Evolutionary conservation across 2,888 invertebrate genomes (phyloP).

Genomic region (Chloromyia formosa): DNA sequence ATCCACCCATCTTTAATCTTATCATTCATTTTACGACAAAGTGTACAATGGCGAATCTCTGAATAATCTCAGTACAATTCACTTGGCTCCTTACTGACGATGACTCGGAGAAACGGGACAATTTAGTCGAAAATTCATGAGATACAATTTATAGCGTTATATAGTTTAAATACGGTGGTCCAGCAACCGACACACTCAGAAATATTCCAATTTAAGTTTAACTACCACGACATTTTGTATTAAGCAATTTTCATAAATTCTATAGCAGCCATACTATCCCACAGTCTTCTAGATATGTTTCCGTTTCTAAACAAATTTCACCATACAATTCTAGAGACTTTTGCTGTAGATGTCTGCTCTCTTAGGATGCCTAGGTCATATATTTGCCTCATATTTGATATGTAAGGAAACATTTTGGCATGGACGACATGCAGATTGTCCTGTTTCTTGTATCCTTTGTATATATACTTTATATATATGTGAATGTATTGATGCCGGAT

Average conservation of each 20-base stretch:
- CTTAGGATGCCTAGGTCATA: background rate
- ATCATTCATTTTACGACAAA: background rate
- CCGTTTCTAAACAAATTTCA: constrained; percentile 44
- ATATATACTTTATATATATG: no score
- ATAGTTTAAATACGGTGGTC: constrained; percentile 34
- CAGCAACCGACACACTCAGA: constrained; percentile 34
- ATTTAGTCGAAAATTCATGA: constrained; percentile 42
- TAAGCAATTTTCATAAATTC: constrained; percentile 52
- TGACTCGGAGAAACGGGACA: constrained; percentile 22
- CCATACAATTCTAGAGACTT: constrained; percentile 11
- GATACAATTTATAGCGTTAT: constrained; percentile 37
- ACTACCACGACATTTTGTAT: constrained; percentile 50
- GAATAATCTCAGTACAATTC: constrained; percentile 1
- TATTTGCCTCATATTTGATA: background rate
- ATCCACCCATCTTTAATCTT: no score
- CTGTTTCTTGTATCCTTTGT: constrained; percentile 10
- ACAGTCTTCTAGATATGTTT: constrained; percentile 38
- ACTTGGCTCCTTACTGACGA: constrained; percentile 17
- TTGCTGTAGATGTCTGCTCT: constrained; percentile 17
- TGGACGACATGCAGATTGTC: background rate
- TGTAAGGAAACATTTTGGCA: constrained; percentile 16
- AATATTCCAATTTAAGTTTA: constrained; percentile 51
- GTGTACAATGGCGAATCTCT: background rate
- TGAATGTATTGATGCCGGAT: no score
- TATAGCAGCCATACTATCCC: constrained; percentile 38